A percentile compares a stretch with the other conserved stretches of the same genome.
These are phyloP conservation scores for Poecilus cupreus DNA, from an alignment of 2,888 invertebrate species.

Conservation along the genomic window DNA sequence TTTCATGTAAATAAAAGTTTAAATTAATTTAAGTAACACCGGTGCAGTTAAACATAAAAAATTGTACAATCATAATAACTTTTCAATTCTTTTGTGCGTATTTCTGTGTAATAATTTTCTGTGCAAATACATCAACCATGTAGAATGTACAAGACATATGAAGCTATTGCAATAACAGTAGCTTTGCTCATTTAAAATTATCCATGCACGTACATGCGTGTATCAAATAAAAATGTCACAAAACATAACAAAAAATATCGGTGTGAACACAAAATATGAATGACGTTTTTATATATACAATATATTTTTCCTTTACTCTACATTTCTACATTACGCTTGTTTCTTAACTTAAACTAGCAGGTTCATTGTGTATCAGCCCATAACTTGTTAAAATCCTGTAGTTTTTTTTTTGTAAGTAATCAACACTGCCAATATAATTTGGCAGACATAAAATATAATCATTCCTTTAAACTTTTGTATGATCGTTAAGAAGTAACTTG, in stretches of 20 bases:
- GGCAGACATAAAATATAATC: too few species aligned
- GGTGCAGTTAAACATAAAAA: too few species aligned
- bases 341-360: neutral
- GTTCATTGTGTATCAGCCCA: slow-evolving; percentile 14
- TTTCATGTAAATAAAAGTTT: too few species aligned
- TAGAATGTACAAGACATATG: slow-evolving; percentile 8
- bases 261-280: slow-evolving; percentile 28
- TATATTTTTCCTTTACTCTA: slow-evolving; percentile 3
- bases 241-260: slow-evolving; percentile 18
- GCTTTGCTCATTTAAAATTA: slow-evolving; percentile 38
- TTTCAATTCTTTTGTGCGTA: neutral
- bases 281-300: slow-evolving; percentile 14
- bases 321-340: neutral
- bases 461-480: too few species aligned
- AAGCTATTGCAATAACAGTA: slow-evolving; percentile 38
- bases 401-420: neutral
- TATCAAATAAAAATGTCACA: slow-evolving; percentile 39
- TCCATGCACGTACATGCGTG: slow-evolving; percentile 48
- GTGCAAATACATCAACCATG: slow-evolving; percentile 10
- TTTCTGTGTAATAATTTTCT: neutral
- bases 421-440: too few species aligned
- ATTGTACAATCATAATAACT: too few species aligned
- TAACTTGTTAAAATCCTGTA: neutral
- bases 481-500: too few species aligned
- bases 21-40: too few species aligned